These are phyloP conservation scores for Cossypha polioptera DNA, from an alignment of 2,797 vertebrate genomes.

Conservation along the genomic window DNA sequence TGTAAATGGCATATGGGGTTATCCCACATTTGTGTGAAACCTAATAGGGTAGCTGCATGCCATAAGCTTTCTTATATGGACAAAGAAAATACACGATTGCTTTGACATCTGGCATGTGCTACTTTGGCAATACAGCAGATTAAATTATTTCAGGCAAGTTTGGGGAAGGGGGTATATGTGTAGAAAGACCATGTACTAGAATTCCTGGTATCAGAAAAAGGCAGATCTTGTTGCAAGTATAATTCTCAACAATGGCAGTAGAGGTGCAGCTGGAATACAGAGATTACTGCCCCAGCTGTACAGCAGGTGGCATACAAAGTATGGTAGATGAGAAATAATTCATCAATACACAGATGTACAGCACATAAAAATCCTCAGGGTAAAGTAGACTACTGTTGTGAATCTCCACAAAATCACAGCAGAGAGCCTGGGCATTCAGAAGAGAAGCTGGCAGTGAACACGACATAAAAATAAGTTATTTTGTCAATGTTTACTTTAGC, in stretches of 20 bases:
- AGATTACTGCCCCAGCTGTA: slow-evolving; percentile 1
- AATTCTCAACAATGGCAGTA: not conserved
- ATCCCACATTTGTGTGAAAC: not conserved
- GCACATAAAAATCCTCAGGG: not conserved
- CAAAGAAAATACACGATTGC: not conserved
- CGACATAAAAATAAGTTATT: not conserved
- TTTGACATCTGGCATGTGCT: not conserved
- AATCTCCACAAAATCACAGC: not conserved
- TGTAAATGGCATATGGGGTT: not conserved
- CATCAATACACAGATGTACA: not conserved
- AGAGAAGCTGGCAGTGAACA: not conserved
- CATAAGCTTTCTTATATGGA: not conserved
- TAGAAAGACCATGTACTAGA: not conserved
- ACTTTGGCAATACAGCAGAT: not conserved
- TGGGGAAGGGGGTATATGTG: rapidly evolving
- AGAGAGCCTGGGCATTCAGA: not conserved
- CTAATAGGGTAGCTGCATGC: not conserved
- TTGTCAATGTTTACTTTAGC: not conserved
- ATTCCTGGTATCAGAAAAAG: not conserved
- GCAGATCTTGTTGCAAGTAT: not conserved
- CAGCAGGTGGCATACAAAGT: slow-evolving; percentile 44
- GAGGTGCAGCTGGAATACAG: not conserved
- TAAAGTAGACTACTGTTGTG: not conserved
- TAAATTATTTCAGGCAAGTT: not conserved
- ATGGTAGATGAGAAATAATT: not conserved